Percentiles rank a stretch among this genome's conserved stretches.
Evolutionary conservation across 2,113 vertebrate species (phyloP).

Genomic region (Dasyprocta punctata): DNA sequence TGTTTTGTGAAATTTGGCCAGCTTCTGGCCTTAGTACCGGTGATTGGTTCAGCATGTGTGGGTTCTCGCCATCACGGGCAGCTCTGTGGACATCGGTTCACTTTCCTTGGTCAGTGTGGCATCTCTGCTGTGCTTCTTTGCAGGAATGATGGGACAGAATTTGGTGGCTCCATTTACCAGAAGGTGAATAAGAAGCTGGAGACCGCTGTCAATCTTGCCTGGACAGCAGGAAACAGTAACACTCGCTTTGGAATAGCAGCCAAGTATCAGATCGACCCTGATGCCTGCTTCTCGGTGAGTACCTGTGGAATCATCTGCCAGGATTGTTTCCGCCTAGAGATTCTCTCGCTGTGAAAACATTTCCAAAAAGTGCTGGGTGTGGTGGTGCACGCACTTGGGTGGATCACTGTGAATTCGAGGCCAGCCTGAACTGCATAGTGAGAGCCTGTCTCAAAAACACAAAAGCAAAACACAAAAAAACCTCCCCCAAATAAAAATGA

Average conservation of each 20-base stretch:
- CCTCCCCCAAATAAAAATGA: not conserved
- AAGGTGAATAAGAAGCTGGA: conserved; percentile 98
- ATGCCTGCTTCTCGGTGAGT: conserved; percentile 97
- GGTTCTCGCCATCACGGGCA: not conserved
- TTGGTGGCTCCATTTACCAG: conserved; percentile 99
- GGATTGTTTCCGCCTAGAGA: not conserved
- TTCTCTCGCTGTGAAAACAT: not conserved
- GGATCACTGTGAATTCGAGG: not conserved
- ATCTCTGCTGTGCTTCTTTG: conserved; percentile 65
- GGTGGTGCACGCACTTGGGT: not conserved
- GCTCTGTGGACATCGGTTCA: not conserved
- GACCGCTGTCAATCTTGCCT: conserved; percentile 96
- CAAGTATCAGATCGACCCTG: conserved; percentile 97
- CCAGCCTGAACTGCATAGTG: not conserved
- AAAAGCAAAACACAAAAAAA: not conserved
- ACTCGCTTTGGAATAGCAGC: conserved; percentile 98
- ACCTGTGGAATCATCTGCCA: not conserved
- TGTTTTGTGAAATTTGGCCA: not conserved
- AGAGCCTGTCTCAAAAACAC: not conserved
- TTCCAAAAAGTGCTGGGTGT: not conserved
- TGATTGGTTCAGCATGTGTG: not conserved
- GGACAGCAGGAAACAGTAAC: conserved; percentile 99
- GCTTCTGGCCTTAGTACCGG: not conserved
- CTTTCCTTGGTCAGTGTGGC: not conserved
- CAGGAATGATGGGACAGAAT: conserved; percentile 98